Conservation (phyloP, 2,113 vertebrate genomes). For the Plotosus lineatus region DNA sequence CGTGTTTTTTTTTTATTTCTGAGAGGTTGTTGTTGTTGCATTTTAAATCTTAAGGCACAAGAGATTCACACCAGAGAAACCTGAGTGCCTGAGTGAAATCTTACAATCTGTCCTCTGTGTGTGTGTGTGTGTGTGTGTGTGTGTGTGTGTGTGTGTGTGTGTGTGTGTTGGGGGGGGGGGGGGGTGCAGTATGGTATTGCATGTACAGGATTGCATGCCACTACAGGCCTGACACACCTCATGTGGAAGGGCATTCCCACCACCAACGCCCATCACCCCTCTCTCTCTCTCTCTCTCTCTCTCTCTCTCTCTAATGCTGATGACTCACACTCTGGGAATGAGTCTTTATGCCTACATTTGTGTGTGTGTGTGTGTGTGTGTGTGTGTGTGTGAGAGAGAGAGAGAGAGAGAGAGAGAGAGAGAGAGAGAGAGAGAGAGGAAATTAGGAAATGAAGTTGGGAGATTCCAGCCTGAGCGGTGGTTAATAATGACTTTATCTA, state of each 20-base stretch:
- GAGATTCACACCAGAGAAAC: not conserved
- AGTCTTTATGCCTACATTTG: conserved; percentile 41
- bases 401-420: not conserved
- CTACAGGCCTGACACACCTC: conserved; percentile 37
- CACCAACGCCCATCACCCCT: not conserved
- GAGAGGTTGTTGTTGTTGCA: too few species aligned
- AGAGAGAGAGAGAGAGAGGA: not conserved
- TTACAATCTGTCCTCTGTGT: not conserved
- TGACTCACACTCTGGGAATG: conserved; percentile 42
- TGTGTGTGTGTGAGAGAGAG: not conserved
- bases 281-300: not conserved
- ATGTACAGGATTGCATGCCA: conserved; percentile 12
- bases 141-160: not conserved
- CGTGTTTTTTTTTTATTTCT: too few species aligned
- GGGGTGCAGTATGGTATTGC: not conserved
- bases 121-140: not conserved
- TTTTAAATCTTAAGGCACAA: not conserved
- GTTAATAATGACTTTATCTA: conserved; percentile 8
- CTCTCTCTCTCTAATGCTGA: not conserved
- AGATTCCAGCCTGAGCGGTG: conserved; percentile 41
- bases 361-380: conserved; percentile 24
- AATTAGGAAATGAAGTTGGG: conserved; percentile 12
- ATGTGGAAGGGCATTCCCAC: not conserved
- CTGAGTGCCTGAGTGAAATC: not conserved
- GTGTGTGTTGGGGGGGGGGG: not conserved